Evolutionary conservation across 2,797 vertebrate genomes (phyloP), one percentile per base, ranked within the genome.

Genomic region (Melanogrammus aeglefinus): DNA sequence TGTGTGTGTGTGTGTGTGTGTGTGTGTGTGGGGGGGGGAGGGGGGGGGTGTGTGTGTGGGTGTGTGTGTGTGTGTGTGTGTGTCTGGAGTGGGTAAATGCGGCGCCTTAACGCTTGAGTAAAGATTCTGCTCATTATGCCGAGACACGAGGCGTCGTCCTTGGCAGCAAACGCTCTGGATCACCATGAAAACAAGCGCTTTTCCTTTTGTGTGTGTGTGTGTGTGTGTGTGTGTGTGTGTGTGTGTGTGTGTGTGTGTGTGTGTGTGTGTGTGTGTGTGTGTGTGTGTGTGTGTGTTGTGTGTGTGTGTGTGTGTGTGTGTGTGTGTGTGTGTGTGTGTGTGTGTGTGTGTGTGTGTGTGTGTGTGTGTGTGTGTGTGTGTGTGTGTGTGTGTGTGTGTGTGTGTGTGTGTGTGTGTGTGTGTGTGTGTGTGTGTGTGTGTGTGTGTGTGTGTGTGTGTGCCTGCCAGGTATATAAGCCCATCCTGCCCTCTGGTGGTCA

Each of bases 231-330:
- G 73, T 24, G 44, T 47, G 44, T 47, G 44, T 47, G 44, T 47
- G 44, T 47, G 44, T 47, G 44, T 47, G 12, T 18, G 73, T 72
- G 73, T 78, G 77, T 74, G 77, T 6, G 74, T 77, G 75, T 78
- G 77, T 73, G 51, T 76, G 73, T 75, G 31, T 27, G 1, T 29
- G 77, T 6, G 74, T 77, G 75, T 78, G 77, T 74, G 63, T 76
- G 73, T 75, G 27, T 38, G 57, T 31, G 31, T 31, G 1, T 31
- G 31, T 31, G 31, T 31, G 31, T 31, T 51, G 47, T 51, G 47
- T 51, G 16, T 51, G 47, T 16, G 47, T 51, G 47, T 51, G 47
- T 51, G 47, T 21, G 13, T 2, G 8, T 44, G 41, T 8, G 41
- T 44, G 41, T 44, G 12, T 1, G 41, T 14, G 12, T 44, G 1